These are phyloP conservation scores for Melitaea cinxia DNA, from an alignment of 1,140 invertebrate genomes.

Conservation along the genomic window DNA sequence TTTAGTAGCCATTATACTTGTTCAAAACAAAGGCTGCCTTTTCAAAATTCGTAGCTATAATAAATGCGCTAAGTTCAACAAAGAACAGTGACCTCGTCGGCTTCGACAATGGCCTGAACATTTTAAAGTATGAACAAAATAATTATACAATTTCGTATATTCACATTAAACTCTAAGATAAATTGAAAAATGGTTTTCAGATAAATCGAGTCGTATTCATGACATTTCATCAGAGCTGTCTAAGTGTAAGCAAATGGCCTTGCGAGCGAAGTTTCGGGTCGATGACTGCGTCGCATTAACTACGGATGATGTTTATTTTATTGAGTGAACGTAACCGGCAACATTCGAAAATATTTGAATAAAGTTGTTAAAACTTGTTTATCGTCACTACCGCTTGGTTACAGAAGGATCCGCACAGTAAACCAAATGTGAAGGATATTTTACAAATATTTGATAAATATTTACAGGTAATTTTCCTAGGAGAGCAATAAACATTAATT, in stretches of 20 bases:
- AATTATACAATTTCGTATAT: constrained; percentile 32
- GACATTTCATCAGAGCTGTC: constrained; percentile 63
- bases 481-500: too few relatives aligned
- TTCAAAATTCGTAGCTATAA: constrained; percentile 59
- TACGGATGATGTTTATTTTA: constrained; percentile 70
- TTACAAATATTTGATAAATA: too few relatives aligned
- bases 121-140: constrained; percentile 31
- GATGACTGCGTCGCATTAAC: constrained; percentile 59
- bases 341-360: constrained; percentile 43
- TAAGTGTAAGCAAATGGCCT: constrained; percentile 75
- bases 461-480: too few relatives aligned
- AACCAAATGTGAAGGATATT: too few relatives aligned
- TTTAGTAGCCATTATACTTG: constrained; percentile 63
- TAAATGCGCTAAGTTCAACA: constrained; percentile 50
- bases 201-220: constrained; percentile 32
- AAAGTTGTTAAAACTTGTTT: constrained; percentile 14
- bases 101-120: constrained; percentile 19
- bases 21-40: constrained; percentile 68
- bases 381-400: not conserved
- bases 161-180: constrained; percentile 21
- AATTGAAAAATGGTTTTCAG: constrained; percentile 6
- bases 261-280: constrained; percentile 56
- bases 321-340: constrained; percentile 62
- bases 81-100: constrained; percentile 48
- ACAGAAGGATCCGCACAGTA: not conserved